Evolutionary conservation across 1,140 invertebrate species (phyloP).

Genomic region (Heterodera schachtii): DNA sequence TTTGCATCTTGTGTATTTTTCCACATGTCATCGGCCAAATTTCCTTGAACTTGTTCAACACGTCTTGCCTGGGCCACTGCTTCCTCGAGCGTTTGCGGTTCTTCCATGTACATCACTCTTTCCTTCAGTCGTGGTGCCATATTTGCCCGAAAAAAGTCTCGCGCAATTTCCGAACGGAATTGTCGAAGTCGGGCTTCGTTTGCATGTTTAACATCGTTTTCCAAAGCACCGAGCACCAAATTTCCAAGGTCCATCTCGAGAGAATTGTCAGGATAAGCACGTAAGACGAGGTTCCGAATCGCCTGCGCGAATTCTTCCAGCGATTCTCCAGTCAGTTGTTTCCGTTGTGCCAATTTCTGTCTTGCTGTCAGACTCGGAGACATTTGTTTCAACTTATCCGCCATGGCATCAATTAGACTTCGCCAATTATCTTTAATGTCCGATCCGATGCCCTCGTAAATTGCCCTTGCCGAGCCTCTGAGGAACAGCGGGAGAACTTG

Average conservation of each 20-base stretch:
- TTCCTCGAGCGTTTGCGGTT: background rate
- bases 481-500: no score
- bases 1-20: background rate
- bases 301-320: no score
- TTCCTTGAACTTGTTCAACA: background rate
- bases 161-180: background rate
- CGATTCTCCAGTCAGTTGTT: no score
- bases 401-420: no score
- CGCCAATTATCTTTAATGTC: background rate
- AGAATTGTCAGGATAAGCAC: no score
- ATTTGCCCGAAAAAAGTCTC: background rate
- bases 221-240: no score
- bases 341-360: no score
- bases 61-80: background rate
- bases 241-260: no score
- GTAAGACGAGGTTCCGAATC: no score
- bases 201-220: background rate
- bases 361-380: no score
- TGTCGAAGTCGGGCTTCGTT: background rate
- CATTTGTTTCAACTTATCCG: no score
- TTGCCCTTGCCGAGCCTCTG: background rate
- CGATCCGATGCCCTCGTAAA: background rate
- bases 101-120: background rate
- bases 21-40: background rate
- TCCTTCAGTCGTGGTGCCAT: background rate